Percentiles rank a stretch among this genome's conserved stretches.
Evolutionary conservation across 2,797 vertebrate genomes (phyloP).

Genomic region (Protonibea diacanthus): DNA sequence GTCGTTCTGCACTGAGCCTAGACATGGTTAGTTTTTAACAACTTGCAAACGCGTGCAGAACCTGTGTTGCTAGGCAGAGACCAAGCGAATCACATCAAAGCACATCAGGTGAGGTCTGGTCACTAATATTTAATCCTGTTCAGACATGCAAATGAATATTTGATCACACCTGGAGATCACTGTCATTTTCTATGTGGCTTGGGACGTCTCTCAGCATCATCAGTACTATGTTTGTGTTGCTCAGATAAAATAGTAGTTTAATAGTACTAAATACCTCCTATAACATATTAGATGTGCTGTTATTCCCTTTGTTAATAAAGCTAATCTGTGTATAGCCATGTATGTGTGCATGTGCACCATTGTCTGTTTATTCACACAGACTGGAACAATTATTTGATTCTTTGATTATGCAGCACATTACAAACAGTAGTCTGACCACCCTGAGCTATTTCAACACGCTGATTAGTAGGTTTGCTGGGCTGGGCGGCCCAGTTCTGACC

Average conservation of each 20-base stretch:
- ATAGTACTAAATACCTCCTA: background rate
- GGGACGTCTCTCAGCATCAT: constrained; percentile 1
- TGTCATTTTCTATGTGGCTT: constrained; percentile 29
- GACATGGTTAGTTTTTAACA: background rate
- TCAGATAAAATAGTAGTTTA: background rate
- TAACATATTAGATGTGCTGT: background rate
- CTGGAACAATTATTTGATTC: constrained; percentile 70
- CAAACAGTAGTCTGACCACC: constrained; percentile 68
- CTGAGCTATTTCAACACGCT: constrained; percentile 77
- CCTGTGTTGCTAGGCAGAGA: constrained; percentile 54
- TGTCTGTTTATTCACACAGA: constrained; percentile 63
- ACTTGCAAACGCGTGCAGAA: background rate
- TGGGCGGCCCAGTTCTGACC: constrained; percentile 68
- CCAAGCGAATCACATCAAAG: constrained; percentile 33
- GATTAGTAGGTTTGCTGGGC: constrained; percentile 81
- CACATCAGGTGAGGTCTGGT: constrained; percentile 56
- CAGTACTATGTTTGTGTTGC: constrained; percentile 15
- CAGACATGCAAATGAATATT: constrained; percentile 74
- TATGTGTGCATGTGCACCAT: constrained; percentile 1
- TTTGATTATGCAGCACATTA: constrained; percentile 52
- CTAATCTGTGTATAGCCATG: constrained; percentile 15
- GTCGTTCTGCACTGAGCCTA: background rate
- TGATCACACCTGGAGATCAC: constrained; percentile 53
- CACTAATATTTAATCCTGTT: constrained; percentile 71
- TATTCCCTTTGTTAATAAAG: constrained; percentile 3